phyloP scores from a whole-genome alignment of 2,888 invertebrate genomes.

The Tricholauxania praeusta region DNA sequence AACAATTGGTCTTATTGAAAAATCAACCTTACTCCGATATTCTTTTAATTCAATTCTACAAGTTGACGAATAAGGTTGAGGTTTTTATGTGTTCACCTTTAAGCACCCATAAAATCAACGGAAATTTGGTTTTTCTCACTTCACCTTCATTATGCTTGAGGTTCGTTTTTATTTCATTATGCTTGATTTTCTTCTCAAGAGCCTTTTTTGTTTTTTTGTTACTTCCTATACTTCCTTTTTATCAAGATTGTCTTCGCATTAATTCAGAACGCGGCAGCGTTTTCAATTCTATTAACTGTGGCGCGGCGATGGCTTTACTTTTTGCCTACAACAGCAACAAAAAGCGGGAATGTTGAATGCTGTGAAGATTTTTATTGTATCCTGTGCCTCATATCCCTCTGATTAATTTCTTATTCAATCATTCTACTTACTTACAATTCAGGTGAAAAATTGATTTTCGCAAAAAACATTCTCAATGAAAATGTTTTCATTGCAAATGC shows the following conservation, averaged over 20 bases:
- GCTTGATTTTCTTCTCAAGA: background rate
- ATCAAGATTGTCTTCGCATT: slow-evolving; percentile 12
- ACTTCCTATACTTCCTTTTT: background rate
- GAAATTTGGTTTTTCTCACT: slow-evolving; percentile 9
- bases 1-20: too few species aligned
- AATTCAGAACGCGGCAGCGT: background rate
- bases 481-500: background rate
- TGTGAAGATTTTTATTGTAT: slow-evolving; percentile 16
- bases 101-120: background rate
- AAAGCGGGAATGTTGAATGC: background rate
- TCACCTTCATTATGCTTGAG: slow-evolving; percentile 3
- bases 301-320: too few species aligned
- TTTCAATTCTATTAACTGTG: too few species aligned
- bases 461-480: background rate
- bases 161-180: background rate
- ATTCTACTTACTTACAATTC: background rate
- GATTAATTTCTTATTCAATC: slow-evolving; percentile 11
- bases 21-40: too few species aligned
- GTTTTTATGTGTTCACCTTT: slow-evolving; percentile 20
- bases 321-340: too few species aligned
- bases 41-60: too few species aligned
- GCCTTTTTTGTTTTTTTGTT: background rate
- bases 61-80: slow-evolving; percentile 12
- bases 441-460: slow-evolving; percentile 18
- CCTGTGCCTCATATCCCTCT: slow-evolving; percentile 3